Percentiles rank a stretch among this genome's conserved stretches.
Conservation (phyloP, 2,797 vertebrate genomes). For the Acanthurus lineatus region DNA sequence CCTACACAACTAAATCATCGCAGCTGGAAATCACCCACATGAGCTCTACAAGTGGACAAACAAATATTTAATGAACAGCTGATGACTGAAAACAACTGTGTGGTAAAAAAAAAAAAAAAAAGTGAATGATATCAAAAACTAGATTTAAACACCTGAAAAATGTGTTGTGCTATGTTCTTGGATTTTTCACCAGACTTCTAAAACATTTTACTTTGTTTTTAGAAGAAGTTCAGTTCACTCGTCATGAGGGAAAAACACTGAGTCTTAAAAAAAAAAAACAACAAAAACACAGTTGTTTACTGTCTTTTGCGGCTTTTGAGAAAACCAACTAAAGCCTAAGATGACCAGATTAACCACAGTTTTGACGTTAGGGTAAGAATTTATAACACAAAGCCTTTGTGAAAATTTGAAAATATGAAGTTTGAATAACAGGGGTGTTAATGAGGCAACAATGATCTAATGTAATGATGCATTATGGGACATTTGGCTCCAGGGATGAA, state of each 20-base stretch:
- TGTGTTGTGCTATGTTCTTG: not conserved
- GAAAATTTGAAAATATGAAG: not conserved
- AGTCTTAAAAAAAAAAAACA: not conserved
- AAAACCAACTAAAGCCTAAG: too few species aligned
- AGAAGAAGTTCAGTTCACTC: not conserved
- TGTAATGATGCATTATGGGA: not conserved
- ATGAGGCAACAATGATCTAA: too few species aligned
- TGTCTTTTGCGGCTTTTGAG: not conserved
- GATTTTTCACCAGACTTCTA: not conserved
- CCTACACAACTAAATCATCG: slow-evolving; percentile 32
- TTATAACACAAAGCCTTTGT: not conserved
- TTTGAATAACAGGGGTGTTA: not conserved
- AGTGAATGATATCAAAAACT: too few species aligned
- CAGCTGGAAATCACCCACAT: not conserved
- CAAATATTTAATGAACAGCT: not conserved
- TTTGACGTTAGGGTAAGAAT: not conserved
- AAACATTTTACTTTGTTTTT: not conserved
- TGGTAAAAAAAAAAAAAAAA: too few species aligned
- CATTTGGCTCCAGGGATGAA: not conserved
- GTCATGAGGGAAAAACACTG: not conserved
- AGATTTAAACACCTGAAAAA: not conserved
- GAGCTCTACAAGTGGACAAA: slow-evolving; percentile 1
- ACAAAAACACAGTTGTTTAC: not conserved
- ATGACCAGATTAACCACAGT: too few species aligned
- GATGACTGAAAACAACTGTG: too few species aligned